Conservation (phyloP, 2,888 invertebrate species). For the Diogma glabrata region DNA sequence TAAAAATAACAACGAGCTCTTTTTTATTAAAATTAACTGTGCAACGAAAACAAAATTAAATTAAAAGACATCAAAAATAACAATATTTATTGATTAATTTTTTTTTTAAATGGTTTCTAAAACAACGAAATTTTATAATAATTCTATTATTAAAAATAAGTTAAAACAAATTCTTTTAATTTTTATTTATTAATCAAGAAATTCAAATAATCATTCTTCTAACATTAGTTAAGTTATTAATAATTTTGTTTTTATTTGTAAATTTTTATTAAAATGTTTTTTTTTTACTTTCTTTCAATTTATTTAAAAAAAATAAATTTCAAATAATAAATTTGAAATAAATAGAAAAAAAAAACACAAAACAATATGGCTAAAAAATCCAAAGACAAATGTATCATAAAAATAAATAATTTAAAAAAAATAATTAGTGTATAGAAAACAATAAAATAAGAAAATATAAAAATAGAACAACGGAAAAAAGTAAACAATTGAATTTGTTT, state of each 20-base stretch:
- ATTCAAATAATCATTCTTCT: too few relatives aligned
- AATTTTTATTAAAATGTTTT: not conserved
- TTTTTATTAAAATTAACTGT: too few relatives aligned
- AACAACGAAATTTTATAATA: slow-evolving; percentile 9
- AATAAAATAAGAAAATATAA: too few relatives aligned
- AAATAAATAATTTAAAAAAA: slow-evolving; percentile 8
- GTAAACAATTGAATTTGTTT: too few relatives aligned
- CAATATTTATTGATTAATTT: not conserved
- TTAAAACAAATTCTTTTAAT: too few relatives aligned
- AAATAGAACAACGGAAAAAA: too few relatives aligned
- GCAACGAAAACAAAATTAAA: slow-evolving; percentile 1
- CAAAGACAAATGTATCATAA: slow-evolving; percentile 20
- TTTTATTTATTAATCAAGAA: too few relatives aligned
- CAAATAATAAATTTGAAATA: not conserved
- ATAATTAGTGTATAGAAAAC: too few relatives aligned
- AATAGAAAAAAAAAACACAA: slow-evolving; percentile 12
- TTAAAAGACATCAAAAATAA: slow-evolving; percentile 3
- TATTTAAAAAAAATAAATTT: not conserved
- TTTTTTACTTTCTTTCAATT: slow-evolving; percentile 1
- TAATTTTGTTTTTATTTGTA: slow-evolving; percentile 5
- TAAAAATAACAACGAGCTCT: too few relatives aligned
- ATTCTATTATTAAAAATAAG: not conserved
- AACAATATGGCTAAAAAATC: slow-evolving; percentile 20
- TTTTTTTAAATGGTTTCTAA: slow-evolving; percentile 10
- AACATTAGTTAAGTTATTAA: too few relatives aligned